A percentile compares a stretch with the other conserved stretches of the same genome.
These are phyloP conservation scores for Meles meles DNA, from an alignment of 2,113 vertebrate species.

Conservation along the genomic window DNA sequence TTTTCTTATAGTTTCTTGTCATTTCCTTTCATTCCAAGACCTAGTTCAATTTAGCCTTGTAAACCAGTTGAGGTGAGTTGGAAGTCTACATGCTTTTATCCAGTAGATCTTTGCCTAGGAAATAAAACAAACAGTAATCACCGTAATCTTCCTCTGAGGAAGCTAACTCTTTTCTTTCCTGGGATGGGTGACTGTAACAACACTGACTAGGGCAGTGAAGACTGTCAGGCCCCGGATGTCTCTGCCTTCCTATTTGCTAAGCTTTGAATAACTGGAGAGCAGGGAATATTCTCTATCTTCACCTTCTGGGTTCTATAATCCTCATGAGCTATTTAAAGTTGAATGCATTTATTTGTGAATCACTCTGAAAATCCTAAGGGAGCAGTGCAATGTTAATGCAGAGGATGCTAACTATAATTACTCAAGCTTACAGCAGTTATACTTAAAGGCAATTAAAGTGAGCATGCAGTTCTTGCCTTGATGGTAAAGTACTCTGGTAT, in stretches of 20 bases:
- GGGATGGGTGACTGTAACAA: not conserved
- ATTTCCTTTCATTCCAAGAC: conserved; percentile 15
- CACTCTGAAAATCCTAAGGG: conserved; percentile 29
- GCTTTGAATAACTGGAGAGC: not conserved
- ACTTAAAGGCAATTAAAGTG: conserved; percentile 68
- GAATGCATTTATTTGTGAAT: conserved; percentile 60
- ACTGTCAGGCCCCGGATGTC: not conserved
- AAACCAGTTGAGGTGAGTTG: not conserved
- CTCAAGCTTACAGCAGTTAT: conserved; percentile 57
- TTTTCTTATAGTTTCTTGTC: not conserved
- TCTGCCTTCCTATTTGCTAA: conserved; percentile 15
- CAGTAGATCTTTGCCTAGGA: not conserved
- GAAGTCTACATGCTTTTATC: not conserved
- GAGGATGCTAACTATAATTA: conserved; percentile 64
- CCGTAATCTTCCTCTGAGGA: not conserved
- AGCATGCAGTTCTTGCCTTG: conserved; percentile 37
- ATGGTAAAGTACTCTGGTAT: conserved; percentile 15
- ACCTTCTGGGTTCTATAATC: conserved; percentile 46
- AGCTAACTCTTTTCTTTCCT: conserved; percentile 39
- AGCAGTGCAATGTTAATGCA: conserved; percentile 36
- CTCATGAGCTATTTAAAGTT: conserved; percentile 54
- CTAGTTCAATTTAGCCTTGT: conserved; percentile 21
- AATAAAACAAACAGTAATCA: not conserved
- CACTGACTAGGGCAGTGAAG: not conserved
- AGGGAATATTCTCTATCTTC: conserved; percentile 32